Evolutionary conservation across 2,888 invertebrate genomes (phyloP), one percentile per base, ranked within the genome.

Genomic region (Polyommatus iphigenia): DNA sequence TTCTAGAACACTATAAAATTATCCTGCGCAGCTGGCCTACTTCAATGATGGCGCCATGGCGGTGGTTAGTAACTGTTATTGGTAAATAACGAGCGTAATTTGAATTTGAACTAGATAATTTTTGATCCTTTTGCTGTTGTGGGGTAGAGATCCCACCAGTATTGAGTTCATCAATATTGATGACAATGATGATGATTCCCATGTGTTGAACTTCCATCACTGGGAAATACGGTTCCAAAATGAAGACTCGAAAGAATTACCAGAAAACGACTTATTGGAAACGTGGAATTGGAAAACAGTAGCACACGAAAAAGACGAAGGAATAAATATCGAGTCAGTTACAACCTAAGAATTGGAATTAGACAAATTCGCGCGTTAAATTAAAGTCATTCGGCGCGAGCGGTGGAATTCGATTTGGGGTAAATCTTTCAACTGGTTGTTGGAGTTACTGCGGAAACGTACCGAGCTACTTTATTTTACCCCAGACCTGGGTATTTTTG

Each of bases 311-410:
- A 83, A 83, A 84, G 83, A 89, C 89, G 88, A 80, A 81, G 84
- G 91, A 91, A 92, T 92, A 90, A 91, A 91, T 91, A 92, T 91
- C 90, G 90, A 91, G 91, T 93, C 92, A 90, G 91, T 92, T 92
- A 92, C 91, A 88, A 92, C 88, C 90, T 89, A 90, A 91, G 91
- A 92, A 93, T 93, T 89, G 91, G 92, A 93, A 93, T 93, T 92
- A 92, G 90, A 93, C 92, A 92, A 93, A 93, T 93, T 93, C 92
- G 91, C 89, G 90, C 91, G 92, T 93, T 92, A 93, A 93, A 93
- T 93, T 93, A 93, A 91, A 90, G 90, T 89, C 87, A 89, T 91
- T 91, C 86, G 87, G 88, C 87, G 86, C 83, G 85, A 85, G 87
- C 87, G 85, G 85, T 41, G 87, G 88, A 89, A 92, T 93, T 93